Conservation (phyloP, 2,797 vertebrate species). For the Arnoldichthys spilopterus region DNA sequence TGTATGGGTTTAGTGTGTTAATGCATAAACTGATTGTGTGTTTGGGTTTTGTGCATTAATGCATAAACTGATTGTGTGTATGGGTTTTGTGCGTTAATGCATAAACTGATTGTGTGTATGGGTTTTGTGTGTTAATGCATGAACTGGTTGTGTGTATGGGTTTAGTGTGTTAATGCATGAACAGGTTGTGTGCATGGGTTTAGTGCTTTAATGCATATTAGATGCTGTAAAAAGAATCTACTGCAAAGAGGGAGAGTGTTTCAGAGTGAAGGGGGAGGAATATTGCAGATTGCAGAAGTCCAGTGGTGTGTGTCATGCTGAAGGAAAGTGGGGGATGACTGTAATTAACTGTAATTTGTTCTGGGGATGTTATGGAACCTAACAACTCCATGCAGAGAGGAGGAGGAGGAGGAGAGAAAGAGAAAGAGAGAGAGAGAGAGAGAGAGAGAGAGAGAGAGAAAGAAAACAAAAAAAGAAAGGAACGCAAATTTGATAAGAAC, state of each 20-base stretch:
- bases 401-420: not conserved
- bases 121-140: too few relatives aligned
- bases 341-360: conserved; percentile 77
- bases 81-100: too few relatives aligned
- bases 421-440: not conserved
- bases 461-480: not conserved
- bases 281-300: conserved; percentile 43
- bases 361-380: conserved; percentile 67
- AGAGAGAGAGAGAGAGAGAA: not conserved
- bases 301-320: conserved; percentile 50
- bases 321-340: conserved; percentile 71
- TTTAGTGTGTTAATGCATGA: too few relatives aligned
- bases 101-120: too few relatives aligned
- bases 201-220: not conserved
- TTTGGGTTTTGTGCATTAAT: too few relatives aligned
- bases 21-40: too few relatives aligned
- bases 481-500: conserved; percentile 6
- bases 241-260: not conserved
- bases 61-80: too few relatives aligned
- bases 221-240: not conserved
- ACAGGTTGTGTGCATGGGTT: not conserved
- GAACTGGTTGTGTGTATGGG: too few relatives aligned
- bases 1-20: too few relatives aligned
- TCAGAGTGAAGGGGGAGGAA: conserved; percentile 13
- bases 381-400: conserved; percentile 38